Conservation (phyloP, 1,140 invertebrate genomes). For the Myzus persicae region DNA sequence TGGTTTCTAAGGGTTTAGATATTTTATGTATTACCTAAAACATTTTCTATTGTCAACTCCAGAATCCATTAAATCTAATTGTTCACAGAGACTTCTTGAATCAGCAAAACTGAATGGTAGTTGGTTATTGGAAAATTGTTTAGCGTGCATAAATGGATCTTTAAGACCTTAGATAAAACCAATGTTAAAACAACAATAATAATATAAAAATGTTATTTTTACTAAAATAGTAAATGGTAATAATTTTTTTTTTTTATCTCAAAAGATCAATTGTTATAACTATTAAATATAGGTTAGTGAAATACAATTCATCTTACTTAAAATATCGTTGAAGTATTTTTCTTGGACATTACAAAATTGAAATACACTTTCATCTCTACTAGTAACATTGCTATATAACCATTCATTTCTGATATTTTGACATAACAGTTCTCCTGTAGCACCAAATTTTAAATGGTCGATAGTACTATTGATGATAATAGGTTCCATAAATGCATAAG, state of each 20-base stretch:
- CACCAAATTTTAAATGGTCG: conserved; percentile 65
- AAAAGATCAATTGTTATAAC: neutral
- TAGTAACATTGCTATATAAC: conserved; percentile 68
- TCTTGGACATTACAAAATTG: conserved; percentile 60
- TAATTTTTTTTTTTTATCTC: neutral
- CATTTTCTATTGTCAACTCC: neutral
- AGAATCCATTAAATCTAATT: neutral
- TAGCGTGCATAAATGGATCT: conserved; percentile 58
- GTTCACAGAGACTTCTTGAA: conserved; percentile 48
- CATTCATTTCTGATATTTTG: conserved; percentile 70
- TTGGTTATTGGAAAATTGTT: conserved; percentile 54
- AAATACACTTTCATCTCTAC: conserved; percentile 68
- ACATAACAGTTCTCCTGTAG: conserved; percentile 67
- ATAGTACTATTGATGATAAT: conserved; percentile 61
- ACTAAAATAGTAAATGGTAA: neutral
- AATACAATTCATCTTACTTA: conserved; percentile 27
- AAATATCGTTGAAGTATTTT: neutral
- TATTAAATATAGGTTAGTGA: neutral
- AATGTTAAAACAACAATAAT: neutral
- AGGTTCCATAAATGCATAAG: conserved; percentile 64
- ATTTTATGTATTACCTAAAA: conserved; percentile 52
- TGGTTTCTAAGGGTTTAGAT: neutral
- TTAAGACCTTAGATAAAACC: conserved; percentile 59
- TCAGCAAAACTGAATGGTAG: conserved; percentile 59
- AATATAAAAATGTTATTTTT: neutral